Conservation (phyloP, 2,888 invertebrate genomes). For the Hydropsyche betteni region DNA sequence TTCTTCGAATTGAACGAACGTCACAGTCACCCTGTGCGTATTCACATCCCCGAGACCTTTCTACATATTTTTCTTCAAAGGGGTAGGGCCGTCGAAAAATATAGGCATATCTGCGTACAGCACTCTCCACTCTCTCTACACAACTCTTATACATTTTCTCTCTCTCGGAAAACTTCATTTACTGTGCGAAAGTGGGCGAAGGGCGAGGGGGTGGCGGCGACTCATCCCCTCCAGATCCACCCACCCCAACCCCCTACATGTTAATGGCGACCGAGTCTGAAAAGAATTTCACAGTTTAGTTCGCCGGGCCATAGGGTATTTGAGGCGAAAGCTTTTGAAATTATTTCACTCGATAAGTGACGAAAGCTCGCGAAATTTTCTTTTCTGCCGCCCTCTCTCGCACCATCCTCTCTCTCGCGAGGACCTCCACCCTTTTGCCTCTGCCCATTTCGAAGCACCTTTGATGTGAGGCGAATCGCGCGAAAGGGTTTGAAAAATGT, state of each 20-base stretch:
- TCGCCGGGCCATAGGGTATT: slow-evolving; percentile 40
- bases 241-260: slow-evolving; percentile 42
- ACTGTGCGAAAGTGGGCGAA: slow-evolving; percentile 39
- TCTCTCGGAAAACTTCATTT: slow-evolving; percentile 51
- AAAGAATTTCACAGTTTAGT: slow-evolving; percentile 51
- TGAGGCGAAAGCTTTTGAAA: slow-evolving; percentile 49
- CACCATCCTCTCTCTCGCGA: not conserved
- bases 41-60: slow-evolving; percentile 52
- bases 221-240: not conserved
- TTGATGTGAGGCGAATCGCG: slow-evolving; percentile 39
- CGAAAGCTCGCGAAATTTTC: slow-evolving; percentile 33
- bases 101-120: slow-evolving; percentile 49
- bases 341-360: slow-evolving; percentile 50
- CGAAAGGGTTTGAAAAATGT: slow-evolving; percentile 35
- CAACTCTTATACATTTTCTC: slow-evolving; percentile 41
- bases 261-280: slow-evolving; percentile 50
- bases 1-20: not conserved
- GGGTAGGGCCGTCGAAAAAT: slow-evolving; percentile 50
- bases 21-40: slow-evolving; percentile 42
- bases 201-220: slow-evolving; percentile 9
- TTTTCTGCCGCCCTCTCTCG: not conserved
- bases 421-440: not conserved
- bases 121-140: slow-evolving; percentile 38
- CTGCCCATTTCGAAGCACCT: not conserved
- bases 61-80: slow-evolving; percentile 52